phyloP scores from a whole-genome alignment of 2,113 vertebrate genomes.

The Salvelinus sp. region DNA sequence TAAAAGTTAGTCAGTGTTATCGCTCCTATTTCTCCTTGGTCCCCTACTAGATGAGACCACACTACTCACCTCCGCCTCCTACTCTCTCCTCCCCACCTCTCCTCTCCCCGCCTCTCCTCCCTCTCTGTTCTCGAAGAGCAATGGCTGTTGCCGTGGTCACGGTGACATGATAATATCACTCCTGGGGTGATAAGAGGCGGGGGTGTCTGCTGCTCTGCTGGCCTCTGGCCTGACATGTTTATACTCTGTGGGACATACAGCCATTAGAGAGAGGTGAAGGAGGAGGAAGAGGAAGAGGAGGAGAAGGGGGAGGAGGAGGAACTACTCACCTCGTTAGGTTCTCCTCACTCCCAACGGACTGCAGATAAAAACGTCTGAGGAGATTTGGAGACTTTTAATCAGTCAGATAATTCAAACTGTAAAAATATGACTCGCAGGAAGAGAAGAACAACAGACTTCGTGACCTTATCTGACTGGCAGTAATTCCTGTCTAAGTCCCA shows the following conservation, averaged over 20 bases:
- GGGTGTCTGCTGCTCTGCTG: constrained; percentile 5
- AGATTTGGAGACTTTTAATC: constrained; percentile 11
- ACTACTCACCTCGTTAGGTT: not conserved
- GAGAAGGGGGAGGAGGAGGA: not conserved
- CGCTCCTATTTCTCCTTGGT: not conserved
- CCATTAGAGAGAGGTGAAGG: not conserved
- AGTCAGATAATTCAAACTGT: constrained; percentile 9
- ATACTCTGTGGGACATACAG: not conserved
- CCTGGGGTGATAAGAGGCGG: constrained; percentile 14
- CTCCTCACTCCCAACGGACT: not conserved
- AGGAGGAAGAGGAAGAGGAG: not conserved
- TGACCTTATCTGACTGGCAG: constrained; percentile 27
- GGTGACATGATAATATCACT: constrained; percentile 35
- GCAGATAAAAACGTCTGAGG: not conserved
- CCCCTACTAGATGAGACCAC: not conserved
- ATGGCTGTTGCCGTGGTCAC: constrained; percentile 10
- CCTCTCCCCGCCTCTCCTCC: not conserved
- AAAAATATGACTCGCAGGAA: not conserved
- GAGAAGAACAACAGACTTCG: constrained; percentile 1
- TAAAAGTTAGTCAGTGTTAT: not conserved
- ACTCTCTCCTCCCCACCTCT: too few species aligned
- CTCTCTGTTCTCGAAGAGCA: not conserved
- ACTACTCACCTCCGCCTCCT: not conserved
- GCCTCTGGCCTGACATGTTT: constrained; percentile 7
- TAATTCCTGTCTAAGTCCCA: not conserved